phyloP scores from a whole-genome alignment of 2,113 vertebrate genomes.

The Symphodus melops region DNA sequence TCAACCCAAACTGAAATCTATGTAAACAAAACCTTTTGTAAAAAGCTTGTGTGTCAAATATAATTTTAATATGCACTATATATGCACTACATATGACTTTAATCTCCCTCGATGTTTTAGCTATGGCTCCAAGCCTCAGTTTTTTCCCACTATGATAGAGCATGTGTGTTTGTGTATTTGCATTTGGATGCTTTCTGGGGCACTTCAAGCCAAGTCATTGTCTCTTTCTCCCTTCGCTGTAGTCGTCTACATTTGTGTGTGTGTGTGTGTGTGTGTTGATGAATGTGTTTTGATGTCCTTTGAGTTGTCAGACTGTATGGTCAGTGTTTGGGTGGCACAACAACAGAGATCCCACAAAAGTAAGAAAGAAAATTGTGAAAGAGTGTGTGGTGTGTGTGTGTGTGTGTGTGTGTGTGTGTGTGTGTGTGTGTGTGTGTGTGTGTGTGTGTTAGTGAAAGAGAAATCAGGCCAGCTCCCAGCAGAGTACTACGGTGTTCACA shows the following conservation, averaged over 20 bases:
- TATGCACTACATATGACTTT: conserved; percentile 5
- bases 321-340: conserved; percentile 22
- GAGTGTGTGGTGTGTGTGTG: too few species aligned
- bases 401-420: conserved; percentile 18
- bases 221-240: not conserved
- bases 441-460: conserved; percentile 34
- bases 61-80: too few species aligned
- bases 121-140: conserved; percentile 38
- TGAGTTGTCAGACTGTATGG: conserved; percentile 8
- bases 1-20: too few species aligned
- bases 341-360: conserved; percentile 6
- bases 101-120: conserved; percentile 26
- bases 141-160: not conserved
- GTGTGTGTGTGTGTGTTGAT: not conserved
- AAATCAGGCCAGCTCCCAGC: conserved; percentile 76
- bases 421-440: conserved; percentile 18
- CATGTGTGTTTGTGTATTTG: conserved; percentile 31
- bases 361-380: conserved; percentile 4
- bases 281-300: not conserved
- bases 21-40: too few species aligned
- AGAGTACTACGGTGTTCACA: conserved; percentile 47
- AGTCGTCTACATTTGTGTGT: not conserved
- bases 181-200: conserved; percentile 4
- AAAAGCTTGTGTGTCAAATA: too few species aligned
- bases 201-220: conserved; percentile 20